Evolutionary conservation across 2,888 invertebrate genomes (phyloP).

Genomic region (Prosapia bicincta): DNA sequence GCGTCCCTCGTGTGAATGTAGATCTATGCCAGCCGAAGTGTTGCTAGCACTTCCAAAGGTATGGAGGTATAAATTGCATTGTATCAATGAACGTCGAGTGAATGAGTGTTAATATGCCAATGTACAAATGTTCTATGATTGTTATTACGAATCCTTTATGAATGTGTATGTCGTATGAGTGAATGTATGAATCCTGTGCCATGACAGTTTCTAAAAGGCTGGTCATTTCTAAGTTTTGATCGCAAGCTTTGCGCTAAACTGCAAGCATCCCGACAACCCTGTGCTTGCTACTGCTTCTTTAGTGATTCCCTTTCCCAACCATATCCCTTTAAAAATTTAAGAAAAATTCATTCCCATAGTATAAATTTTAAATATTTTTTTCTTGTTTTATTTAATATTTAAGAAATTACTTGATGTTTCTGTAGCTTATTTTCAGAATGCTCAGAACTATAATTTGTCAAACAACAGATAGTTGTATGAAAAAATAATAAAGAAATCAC

Average conservation of each 20-base stretch:
- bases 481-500: neutral
- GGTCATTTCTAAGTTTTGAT: slow-evolving; percentile 24
- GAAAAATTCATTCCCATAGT: neutral
- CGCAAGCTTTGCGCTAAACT: slow-evolving; percentile 18
- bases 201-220: slow-evolving; percentile 31
- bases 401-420: neutral
- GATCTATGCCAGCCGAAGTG: slow-evolving; percentile 41
- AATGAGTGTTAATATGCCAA: slow-evolving; percentile 28
- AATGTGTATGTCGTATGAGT: slow-evolving; percentile 30
- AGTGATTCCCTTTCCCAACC: neutral
- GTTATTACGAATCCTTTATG: slow-evolving; percentile 34
- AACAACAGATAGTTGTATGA: neutral
- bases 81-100: slow-evolving; percentile 41
- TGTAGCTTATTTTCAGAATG: neutral
- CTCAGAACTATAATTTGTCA: neutral
- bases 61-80: slow-evolving; percentile 42
- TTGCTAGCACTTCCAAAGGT: slow-evolving; percentile 41
- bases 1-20: slow-evolving; percentile 40
- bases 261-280: neutral
- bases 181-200: slow-evolving; percentile 34
- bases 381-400: neutral
- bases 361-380: neutral
- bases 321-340: neutral
- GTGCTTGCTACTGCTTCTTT: neutral
- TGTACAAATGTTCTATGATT: slow-evolving; percentile 37